Evolutionary conservation across 2,113 vertebrate species (phyloP).

Genomic region (Bungarus multicinctus): DNA sequence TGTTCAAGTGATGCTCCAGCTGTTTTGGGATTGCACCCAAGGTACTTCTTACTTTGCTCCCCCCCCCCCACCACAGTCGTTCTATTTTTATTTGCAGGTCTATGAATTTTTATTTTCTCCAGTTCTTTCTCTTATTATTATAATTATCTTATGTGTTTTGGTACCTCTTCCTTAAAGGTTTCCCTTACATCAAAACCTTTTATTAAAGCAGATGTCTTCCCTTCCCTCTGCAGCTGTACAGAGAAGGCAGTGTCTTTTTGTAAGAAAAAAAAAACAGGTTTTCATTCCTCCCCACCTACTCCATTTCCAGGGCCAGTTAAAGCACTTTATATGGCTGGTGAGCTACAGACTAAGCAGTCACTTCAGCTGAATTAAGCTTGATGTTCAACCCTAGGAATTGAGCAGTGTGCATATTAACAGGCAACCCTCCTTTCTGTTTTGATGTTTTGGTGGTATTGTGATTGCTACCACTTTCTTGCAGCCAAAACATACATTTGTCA

Average conservation of each 20-base stretch:
- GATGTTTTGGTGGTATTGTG: constrained; percentile 76
- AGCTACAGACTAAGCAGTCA: background rate
- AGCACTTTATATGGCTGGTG: background rate
- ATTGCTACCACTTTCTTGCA: constrained; percentile 75
- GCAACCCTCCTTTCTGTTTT: constrained; percentile 71
- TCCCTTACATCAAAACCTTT: background rate
- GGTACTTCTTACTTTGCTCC: background rate
- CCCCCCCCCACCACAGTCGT: background rate
- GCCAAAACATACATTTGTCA: constrained; percentile 85
- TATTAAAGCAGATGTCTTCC: constrained; percentile 3
- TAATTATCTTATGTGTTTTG: background rate
- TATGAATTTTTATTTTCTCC: background rate
- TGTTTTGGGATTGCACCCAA: background rate
- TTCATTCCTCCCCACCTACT: background rate
- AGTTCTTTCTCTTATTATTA: background rate
- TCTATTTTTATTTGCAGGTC: background rate
- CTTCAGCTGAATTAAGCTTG: constrained; percentile 34
- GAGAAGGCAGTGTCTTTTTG: background rate
- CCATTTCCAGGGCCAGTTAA: background rate
- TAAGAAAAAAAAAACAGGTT: background rate
- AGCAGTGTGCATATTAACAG: constrained; percentile 50
- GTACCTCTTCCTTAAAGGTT: background rate
- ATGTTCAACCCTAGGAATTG: constrained; percentile 57
- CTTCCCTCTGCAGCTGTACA: constrained; percentile 19
- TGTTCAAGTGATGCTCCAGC: background rate